Percentiles rank a stretch among this genome's conserved stretches.
These are phyloP conservation scores for Apodemia duryi DNA, from an alignment of 2,888 invertebrate genomes.

Conservation along the genomic window DNA sequence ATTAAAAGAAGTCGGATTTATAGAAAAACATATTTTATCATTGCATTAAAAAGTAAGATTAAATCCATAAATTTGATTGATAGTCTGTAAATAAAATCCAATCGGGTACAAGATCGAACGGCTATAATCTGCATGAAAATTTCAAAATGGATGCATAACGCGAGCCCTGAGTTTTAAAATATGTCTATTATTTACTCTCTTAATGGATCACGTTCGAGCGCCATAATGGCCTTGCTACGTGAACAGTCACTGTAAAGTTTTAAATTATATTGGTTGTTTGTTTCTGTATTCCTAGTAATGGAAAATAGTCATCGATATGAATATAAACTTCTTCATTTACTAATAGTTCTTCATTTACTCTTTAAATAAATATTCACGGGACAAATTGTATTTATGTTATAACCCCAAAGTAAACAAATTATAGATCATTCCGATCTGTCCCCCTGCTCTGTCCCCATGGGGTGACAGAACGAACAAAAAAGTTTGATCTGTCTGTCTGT, in stretches of 20 bases:
- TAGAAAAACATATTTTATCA: not conserved
- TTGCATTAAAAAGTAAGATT: not conserved
- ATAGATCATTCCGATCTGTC: no score
- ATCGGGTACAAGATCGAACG: slow-evolving; percentile 4
- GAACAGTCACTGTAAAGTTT: slow-evolving; percentile 9
- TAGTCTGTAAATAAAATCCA: not conserved
- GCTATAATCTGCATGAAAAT: slow-evolving; percentile 11
- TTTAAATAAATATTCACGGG: no score
- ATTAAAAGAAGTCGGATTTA: no score
- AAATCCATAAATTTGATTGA: not conserved
- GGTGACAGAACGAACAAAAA: no score
- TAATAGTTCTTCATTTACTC: no score
- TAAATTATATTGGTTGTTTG: slow-evolving; percentile 1
- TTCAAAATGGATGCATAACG: slow-evolving; percentile 13
- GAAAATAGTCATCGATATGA: not conserved
- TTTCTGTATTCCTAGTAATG: slow-evolving; percentile 2
- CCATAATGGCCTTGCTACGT: slow-evolving; percentile 16
- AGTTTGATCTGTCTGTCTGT: no score
- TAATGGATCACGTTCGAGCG: slow-evolving; percentile 19
- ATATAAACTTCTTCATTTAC: no score
- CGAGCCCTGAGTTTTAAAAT: slow-evolving; percentile 2
- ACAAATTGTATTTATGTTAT: no score
- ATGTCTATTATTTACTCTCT: slow-evolving; percentile 19
- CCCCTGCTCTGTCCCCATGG: no score
- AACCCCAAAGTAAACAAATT: no score